Evolutionary conservation across 1,140 invertebrate species (phyloP).

Genomic region (Euwallacea fornicatus): DNA sequence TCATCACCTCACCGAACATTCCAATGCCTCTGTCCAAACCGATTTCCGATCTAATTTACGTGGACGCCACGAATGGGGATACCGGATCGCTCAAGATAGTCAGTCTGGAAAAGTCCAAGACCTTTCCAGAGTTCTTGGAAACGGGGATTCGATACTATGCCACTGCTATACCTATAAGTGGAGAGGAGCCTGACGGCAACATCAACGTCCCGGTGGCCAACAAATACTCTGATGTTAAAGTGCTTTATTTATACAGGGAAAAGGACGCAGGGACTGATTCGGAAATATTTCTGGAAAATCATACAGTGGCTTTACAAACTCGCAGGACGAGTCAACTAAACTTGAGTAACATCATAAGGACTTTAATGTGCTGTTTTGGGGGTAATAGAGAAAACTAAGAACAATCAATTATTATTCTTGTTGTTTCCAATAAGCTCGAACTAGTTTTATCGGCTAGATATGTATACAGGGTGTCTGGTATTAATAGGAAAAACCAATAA

Average conservation of each 20-base stretch:
- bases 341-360: constrained; percentile 15
- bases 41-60: constrained; percentile 8
- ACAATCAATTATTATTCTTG: background rate
- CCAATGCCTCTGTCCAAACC: constrained; percentile 34
- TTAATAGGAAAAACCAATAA: too few relatives aligned
- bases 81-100: background rate
- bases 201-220: background rate
- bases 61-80: background rate
- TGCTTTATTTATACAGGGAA: constrained; percentile 32
- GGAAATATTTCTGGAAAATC: constrained; percentile 17
- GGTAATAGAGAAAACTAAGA: constrained; percentile 7
- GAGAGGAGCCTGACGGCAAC: background rate
- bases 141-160: constrained; percentile 23
- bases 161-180: constrained; percentile 7
- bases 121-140: constrained; percentile 29
- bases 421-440: too few relatives aligned
- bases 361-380: constrained; percentile 23
- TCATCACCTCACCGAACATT: constrained; percentile 33
- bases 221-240: constrained; percentile 21
- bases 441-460: too few relatives aligned
- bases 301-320: constrained; percentile 26
- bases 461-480: too few relatives aligned
- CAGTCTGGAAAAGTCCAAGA: constrained; percentile 28
- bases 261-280: constrained; percentile 30
- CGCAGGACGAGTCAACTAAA: background rate